A percentile compares a stretch with the other conserved stretches of the same genome.
Evolutionary conservation across 2,113 vertebrate species (phyloP).

Genomic region (Strigops habroptila): DNA sequence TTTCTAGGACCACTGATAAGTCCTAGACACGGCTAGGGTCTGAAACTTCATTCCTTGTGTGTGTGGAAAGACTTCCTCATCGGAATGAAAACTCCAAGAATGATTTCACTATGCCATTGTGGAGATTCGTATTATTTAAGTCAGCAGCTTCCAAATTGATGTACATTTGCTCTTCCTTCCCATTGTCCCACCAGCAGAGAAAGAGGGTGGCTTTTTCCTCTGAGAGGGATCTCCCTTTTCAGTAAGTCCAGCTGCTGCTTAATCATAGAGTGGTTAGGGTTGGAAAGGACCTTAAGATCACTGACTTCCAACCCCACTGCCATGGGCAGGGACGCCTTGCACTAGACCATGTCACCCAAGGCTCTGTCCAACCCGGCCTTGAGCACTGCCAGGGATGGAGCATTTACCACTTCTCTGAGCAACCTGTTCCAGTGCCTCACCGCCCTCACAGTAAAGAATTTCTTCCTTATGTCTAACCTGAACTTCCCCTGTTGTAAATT

Average conservation of each 20-base stretch:
- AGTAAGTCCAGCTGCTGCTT: background rate
- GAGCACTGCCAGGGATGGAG: background rate
- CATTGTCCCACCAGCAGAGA: background rate
- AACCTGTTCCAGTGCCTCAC: background rate
- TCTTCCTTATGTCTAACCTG: background rate
- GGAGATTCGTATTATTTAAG: background rate
- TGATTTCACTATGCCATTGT: background rate
- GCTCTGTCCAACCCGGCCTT: background rate
- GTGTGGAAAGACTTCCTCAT: background rate
- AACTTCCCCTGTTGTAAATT: background rate
- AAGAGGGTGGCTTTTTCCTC: background rate
- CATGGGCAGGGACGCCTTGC: background rate
- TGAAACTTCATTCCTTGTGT: background rate
- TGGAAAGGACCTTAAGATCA: background rate
- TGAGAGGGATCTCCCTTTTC: background rate
- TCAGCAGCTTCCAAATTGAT: background rate
- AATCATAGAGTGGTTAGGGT: background rate
- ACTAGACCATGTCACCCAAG: background rate
- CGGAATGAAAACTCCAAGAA: background rate
- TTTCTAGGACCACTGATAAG: background rate
- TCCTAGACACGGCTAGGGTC: background rate
- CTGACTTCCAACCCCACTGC: background rate
- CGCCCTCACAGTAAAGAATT: background rate
- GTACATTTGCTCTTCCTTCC: background rate
- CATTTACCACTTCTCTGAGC: background rate